Conservation (phyloP, 2,797 vertebrate genomes). For the Hirundo rustica region DNA sequence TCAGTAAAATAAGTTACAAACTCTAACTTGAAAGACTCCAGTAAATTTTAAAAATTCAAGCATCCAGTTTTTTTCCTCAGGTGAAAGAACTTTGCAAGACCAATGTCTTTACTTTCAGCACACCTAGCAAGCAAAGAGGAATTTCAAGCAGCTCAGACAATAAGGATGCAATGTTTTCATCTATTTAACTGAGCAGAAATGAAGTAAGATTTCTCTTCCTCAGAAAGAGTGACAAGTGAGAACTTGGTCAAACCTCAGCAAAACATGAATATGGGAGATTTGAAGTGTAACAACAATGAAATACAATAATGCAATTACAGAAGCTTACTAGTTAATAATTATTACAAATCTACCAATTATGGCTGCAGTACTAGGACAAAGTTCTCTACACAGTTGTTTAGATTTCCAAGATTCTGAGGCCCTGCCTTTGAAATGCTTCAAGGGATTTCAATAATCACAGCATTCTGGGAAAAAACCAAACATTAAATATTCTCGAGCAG, state of each 20-base stretch:
- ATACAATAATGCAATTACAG: neutral
- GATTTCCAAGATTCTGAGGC: neutral
- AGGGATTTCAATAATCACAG: neutral
- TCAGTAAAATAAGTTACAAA: neutral
- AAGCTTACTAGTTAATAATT: neutral
- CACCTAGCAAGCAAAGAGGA: neutral
- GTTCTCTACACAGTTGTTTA: neutral
- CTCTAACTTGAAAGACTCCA: neutral
- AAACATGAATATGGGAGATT: neutral
- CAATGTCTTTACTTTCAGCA: neutral
- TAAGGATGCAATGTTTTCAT: neutral
- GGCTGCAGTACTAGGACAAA: neutral
- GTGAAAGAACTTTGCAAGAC: neutral
- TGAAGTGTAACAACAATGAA: neutral
- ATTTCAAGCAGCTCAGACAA: neutral
- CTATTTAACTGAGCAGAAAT: neutral
- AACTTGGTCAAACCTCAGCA: neutral
- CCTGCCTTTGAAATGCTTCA: neutral
- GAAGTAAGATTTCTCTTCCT: neutral
- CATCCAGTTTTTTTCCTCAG: neutral
- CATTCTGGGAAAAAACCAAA: neutral
- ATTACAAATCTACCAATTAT: neutral
- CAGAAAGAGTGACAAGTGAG: neutral
- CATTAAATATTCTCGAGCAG: neutral
- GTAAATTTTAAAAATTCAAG: neutral